Base-by-base conservation (phyloP, 2,113 vertebrate genomes). In the Oryzias curvinotus region DNA sequence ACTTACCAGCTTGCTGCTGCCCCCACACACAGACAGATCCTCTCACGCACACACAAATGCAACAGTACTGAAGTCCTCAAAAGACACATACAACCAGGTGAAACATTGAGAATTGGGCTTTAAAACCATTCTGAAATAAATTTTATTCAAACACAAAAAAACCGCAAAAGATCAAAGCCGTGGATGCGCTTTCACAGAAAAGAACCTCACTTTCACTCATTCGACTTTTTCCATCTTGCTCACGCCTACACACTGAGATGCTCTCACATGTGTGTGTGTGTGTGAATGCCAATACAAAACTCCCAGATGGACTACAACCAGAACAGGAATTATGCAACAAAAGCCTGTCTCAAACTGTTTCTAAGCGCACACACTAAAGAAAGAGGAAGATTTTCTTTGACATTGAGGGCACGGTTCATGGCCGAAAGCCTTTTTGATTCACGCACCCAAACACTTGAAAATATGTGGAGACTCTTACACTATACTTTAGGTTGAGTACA, bases 231-330 rank as follows among this genome's bases (percentile, higher is more conserved):
- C 85, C 77, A 86, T 86, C 77, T 73, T 81, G 80, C 72, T 58
- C 61, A 70, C 74, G 56, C 86, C 83, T 69, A 85, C 88, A 63
- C 83, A 68, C 69, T 62, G 66, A 84, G 77, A 81, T 81, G 62
- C 80, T 62, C 79, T 80, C 72, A 67, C 79, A 77, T 71, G 73
- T 64, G 73, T 62, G 73, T 63, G 70, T 62, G 75, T 60, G 73
- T 68, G 74, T 51, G 62, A 3, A 23, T 81, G 80, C 83, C 83
- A 86, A 52, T 50, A 65, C 78, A 86, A 73, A 80, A 77, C 74
- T 87, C 83, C 77, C 86, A 88, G 88, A 89, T 89, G 85, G 85
- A 82, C 67, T 71, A 83, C 75, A 72, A 84, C 74, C 83, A 88
- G 82, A 79, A 68, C 54, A 72, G 66, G 57, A 49, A 73, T 89